Evolutionary conservation across 2,888 invertebrate species (phyloP).

Genomic region (Sarcophaga variegata): DNA sequence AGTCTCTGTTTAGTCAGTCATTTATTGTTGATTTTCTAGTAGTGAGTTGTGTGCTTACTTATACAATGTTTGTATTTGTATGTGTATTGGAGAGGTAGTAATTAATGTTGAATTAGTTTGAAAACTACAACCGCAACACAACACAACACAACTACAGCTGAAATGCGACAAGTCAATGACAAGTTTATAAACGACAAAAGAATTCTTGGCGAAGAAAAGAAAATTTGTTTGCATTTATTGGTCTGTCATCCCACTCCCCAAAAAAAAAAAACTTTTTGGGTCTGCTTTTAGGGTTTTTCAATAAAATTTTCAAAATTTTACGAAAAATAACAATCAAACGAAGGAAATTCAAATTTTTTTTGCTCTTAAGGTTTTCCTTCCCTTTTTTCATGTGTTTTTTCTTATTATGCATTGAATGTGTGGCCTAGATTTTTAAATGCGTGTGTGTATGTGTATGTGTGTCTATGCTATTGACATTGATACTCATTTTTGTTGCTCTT

Average conservation of each 20-base stretch:
- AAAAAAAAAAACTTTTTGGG: background rate
- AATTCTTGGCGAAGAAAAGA: background rate
- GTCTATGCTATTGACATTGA: slow-evolving; percentile 55
- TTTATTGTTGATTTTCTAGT: background rate
- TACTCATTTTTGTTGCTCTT: slow-evolving; percentile 3
- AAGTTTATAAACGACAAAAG: background rate
- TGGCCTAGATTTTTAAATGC: slow-evolving; percentile 26
- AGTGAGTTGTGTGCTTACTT: too few species aligned
- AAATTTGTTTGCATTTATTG: background rate
- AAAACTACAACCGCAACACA: background rate
- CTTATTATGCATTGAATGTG: background rate
- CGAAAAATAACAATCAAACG: too few species aligned
- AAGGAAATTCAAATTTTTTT: too few species aligned
- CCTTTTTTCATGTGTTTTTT: background rate
- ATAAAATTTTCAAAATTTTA: too few species aligned
- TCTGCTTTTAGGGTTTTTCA: too few species aligned
- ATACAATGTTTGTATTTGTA: too few species aligned
- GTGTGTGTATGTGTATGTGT: background rate
- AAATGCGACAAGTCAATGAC: background rate
- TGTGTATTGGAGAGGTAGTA: too few species aligned
- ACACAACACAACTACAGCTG: background rate
- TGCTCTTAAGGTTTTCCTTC: too few species aligned
- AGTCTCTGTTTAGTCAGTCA: background rate
- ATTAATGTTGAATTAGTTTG: background rate
- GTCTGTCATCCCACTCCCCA: background rate